Evolutionary conservation across 2,797 vertebrate species (phyloP), one percentile per base, ranked within the genome.

Genomic region (Alcedo atthis): DNA sequence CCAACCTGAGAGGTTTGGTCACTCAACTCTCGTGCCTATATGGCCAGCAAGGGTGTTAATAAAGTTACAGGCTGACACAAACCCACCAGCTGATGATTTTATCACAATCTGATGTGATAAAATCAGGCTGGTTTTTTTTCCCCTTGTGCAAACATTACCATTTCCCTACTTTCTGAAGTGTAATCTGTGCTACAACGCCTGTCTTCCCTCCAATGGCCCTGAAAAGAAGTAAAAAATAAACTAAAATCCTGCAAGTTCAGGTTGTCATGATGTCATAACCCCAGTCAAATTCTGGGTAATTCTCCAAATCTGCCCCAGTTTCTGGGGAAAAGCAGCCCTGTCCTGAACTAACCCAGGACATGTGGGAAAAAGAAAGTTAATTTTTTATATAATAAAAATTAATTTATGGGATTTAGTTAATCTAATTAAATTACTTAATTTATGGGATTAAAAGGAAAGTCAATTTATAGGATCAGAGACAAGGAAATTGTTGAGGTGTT

Each of bases 1-100:
- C 45, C 54, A 71, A 53, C 64, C 35, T 37, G 13, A 91, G 22
- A 75, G 22, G 16, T 15, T n/a, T 70, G 26, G 16, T 62, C 35
- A 46, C 78, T 76, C 22, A 45, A 87, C 62, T 33, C 20, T 48
- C 66, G 33, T 8, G 6, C 40, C 49, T 8, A 15, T 30, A 17
- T 16, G 28, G 37, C 2, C 43, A 74, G 45, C 10, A 35, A 86
- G 33, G 10, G 33, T 3, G 1, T 32, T 77, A 70, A 77, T n/a
- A 46, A 48, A 48, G n/a, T 62, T 19, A 54, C 8, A 49, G 28
- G 9, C 4, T 80, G 61, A 62, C 26, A 49, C 15, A 3, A 48
- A 10, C 3, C 15, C 14, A 20, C 32, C 17, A 57, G 0, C 0
- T 61, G 15, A 40, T 40, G 37, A 40, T 40, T 40, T 40, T 40